Base-by-base conservation (phyloP, 2,113 vertebrate genomes). In the Polypterus bichir region DNA sequence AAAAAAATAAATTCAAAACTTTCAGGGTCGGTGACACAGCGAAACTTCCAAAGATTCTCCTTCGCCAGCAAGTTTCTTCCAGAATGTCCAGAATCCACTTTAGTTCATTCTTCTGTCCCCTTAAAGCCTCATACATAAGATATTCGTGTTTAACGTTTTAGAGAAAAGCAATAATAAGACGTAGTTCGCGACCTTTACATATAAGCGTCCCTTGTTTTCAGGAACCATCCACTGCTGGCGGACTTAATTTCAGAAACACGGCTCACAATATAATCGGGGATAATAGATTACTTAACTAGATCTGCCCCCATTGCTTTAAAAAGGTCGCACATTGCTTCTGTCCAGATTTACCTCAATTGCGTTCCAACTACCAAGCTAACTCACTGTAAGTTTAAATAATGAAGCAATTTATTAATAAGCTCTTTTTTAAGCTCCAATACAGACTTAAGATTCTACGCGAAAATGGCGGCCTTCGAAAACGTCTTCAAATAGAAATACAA, bases 381-480 rank as follows among this genome's bases (percentile, higher is more conserved):
- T 44, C 27, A n/a, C 49, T 2, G 57, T 61, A 65, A 69, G 69
- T 66, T 67, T 64, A 27, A 67, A 71, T 73, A 68, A 65, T 45
- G 8, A 63, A 64, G 75, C 73, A 71, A 44, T 65, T 60, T 60
- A 48, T 67, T 75, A 66, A 46, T 57, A 70, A 70, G 61, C 59
- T 65, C 58, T 68, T 67, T 59, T 70, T 73, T 72, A 54, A 71
- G 69, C 65, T 78, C 77, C 59, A 61, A 71, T 58, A 69, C 65
- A 66, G 81, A 82, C 75, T 27, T 27, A 27, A 27, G 27, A 27
- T 82, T 81, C 66, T 7, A 5, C 52, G 66, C 74, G 71, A 79
- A 79, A 85, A 86, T 84, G 86, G 86, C 86, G 81, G 84, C 77
- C 70, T 72, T 79, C 81, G 81, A n/a, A 85, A 83, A 84, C 83